Conservation (phyloP, 2,888 invertebrate species). For the Ommatoiulus sabulosus region DNA sequence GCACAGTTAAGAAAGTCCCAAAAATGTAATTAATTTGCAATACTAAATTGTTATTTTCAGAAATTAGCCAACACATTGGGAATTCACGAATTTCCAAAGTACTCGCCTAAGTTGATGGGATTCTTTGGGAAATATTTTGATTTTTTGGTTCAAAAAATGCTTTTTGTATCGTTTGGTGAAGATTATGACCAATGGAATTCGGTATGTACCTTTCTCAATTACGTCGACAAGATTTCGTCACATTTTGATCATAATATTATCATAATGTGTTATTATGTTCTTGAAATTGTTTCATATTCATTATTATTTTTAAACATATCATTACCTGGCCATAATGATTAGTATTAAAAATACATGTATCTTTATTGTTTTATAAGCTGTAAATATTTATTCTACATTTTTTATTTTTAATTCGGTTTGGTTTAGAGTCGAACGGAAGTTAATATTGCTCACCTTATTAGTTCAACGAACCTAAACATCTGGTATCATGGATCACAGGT, state of each 20-base stretch:
- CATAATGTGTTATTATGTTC: too few relatives aligned
- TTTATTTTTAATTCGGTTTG: not conserved
- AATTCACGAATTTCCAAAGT: constrained; percentile 3
- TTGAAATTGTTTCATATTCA: too few relatives aligned
- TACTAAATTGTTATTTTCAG: not conserved
- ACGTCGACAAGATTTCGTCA: too few relatives aligned
- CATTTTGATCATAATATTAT: too few relatives aligned
- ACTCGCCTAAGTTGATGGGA: not conserved
- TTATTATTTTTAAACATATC: too few relatives aligned
- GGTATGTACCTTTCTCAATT: not conserved
- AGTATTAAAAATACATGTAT: too few relatives aligned
- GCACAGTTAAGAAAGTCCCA: too few relatives aligned
- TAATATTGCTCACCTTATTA: not conserved
- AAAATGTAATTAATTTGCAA: not conserved
- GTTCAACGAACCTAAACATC: not conserved
- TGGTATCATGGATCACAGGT: not conserved
- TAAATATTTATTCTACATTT: too few relatives aligned
- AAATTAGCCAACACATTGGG: not conserved
- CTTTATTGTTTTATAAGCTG: too few relatives aligned
- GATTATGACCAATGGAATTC: not conserved
- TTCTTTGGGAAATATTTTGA: not conserved
- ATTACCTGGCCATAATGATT: too few relatives aligned
- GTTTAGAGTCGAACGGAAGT: constrained; percentile 8
- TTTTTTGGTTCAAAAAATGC: not conserved
- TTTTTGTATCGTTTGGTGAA: not conserved